These are phyloP conservation scores for Saguinus midas DNA, from an alignment of 2,113 vertebrate genomes.

Conservation along the genomic window DNA sequence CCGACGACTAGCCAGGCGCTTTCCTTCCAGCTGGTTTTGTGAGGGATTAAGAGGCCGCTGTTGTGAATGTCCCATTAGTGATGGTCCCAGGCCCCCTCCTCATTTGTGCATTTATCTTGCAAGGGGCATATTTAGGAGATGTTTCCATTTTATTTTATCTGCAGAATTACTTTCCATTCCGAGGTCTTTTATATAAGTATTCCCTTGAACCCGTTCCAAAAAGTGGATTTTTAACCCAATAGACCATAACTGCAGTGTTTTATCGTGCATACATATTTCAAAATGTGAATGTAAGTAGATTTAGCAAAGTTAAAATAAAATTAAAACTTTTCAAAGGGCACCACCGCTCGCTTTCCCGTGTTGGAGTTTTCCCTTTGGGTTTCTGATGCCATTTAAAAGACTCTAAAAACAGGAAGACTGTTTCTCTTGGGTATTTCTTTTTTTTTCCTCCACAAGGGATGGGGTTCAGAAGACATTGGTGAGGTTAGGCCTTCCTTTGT, in stretches of 20 bases:
- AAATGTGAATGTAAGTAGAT: slow-evolving; percentile 73
- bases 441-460: neutral
- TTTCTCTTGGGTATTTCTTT: neutral
- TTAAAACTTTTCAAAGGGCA: slow-evolving; percentile 74
- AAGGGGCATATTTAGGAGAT: slow-evolving; percentile 45
- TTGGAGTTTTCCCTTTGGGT: slow-evolving; percentile 36
- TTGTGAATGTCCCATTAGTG: neutral
- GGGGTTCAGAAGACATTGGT: neutral
- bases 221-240: slow-evolving; percentile 74
- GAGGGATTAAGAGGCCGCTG: neutral
- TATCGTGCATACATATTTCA: slow-evolving; percentile 65
- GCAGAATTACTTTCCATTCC: slow-evolving; percentile 55
- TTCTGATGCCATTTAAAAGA: slow-evolving; percentile 41
- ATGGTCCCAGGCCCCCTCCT: neutral
- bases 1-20: neutral
- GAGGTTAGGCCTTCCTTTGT: neutral
- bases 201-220: slow-evolving; percentile 71
- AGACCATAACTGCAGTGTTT: slow-evolving; percentile 64
- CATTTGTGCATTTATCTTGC: slow-evolving; percentile 5
- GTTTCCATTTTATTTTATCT: slow-evolving; percentile 66
- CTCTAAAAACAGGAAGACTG: slow-evolving; percentile 7
- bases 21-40: neutral
- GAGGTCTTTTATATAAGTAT: slow-evolving; percentile 68
- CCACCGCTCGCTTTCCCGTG: neutral
- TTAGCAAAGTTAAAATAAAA: slow-evolving; percentile 75